phyloP scores from a whole-genome alignment of 2,113 vertebrate genomes.

The Rhea pennata region DNA sequence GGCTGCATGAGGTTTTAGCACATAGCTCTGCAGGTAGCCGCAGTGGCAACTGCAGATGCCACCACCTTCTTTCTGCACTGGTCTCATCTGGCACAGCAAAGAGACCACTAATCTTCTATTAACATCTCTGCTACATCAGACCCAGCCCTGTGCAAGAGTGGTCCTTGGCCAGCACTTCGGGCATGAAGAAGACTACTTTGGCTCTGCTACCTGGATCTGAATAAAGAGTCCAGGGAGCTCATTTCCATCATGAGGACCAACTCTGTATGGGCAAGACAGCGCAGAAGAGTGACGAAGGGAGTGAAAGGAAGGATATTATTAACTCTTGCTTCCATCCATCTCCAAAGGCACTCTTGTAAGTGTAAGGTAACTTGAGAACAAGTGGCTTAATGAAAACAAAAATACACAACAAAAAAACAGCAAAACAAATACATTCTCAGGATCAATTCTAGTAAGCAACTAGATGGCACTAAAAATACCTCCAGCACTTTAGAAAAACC shows the following conservation, averaged over 20 bases:
- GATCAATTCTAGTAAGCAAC: background rate
- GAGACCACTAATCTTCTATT: background rate
- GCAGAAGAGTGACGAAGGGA: background rate
- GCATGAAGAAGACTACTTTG: background rate
- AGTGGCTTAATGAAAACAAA: background rate
- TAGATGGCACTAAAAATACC: background rate
- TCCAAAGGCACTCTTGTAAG: background rate
- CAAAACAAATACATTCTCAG: background rate
- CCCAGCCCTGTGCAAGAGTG: background rate
- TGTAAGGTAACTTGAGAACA: background rate
- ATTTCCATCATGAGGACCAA: background rate
- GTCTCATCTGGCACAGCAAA: background rate
- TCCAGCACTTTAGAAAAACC: background rate
- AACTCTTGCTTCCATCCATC: background rate
- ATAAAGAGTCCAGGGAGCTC: background rate
- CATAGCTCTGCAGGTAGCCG: background rate
- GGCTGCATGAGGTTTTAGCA: background rate
- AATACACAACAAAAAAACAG: rapidly evolving
- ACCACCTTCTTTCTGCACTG: background rate
- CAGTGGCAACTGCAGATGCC: background rate
- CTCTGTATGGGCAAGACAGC: background rate
- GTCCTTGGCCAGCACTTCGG: background rate
- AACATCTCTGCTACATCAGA: background rate
- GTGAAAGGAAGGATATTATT: background rate
- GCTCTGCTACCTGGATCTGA: background rate